phyloP scores from a whole-genome alignment of 2,113 vertebrate genomes.

The Silurus asotus region DNA sequence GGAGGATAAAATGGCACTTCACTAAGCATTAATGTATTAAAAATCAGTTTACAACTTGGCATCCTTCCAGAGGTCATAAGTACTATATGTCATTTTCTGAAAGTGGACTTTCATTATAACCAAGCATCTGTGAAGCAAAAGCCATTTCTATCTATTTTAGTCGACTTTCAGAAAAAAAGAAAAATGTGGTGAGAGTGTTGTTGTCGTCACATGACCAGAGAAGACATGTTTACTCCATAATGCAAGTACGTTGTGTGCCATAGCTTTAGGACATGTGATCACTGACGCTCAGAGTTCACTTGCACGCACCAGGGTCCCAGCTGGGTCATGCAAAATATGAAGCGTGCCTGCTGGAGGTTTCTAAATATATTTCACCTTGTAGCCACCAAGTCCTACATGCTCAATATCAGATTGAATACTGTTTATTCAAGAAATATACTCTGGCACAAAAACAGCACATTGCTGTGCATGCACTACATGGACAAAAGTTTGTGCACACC shows the following conservation, averaged over 20 bases:
- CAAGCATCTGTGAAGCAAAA: background rate
- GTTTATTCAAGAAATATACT: background rate
- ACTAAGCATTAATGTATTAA: background rate
- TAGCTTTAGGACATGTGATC: background rate
- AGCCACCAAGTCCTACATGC: background rate
- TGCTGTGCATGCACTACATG: background rate
- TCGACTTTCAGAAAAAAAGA: background rate
- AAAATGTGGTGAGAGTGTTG: background rate
- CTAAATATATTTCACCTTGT: conserved; percentile 3
- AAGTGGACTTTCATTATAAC: background rate
- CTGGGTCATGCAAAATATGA: conserved; percentile 1
- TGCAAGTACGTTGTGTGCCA: background rate
- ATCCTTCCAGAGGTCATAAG: background rate
- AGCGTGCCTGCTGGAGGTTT: background rate
- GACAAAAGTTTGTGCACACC: too few species aligned
- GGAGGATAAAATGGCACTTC: background rate
- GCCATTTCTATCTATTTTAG: background rate
- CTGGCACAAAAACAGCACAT: background rate
- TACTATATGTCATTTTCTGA: background rate
- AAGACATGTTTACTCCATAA: background rate
- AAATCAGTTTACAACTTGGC: background rate
- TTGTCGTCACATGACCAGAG: conserved; percentile 22
- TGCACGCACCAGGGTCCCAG: background rate
- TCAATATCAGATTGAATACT: background rate
- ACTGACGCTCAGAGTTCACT: background rate